Evolutionary conservation across 2,797 vertebrate species (phyloP).

Genomic region (Pyrrhura leucotis): DNA sequence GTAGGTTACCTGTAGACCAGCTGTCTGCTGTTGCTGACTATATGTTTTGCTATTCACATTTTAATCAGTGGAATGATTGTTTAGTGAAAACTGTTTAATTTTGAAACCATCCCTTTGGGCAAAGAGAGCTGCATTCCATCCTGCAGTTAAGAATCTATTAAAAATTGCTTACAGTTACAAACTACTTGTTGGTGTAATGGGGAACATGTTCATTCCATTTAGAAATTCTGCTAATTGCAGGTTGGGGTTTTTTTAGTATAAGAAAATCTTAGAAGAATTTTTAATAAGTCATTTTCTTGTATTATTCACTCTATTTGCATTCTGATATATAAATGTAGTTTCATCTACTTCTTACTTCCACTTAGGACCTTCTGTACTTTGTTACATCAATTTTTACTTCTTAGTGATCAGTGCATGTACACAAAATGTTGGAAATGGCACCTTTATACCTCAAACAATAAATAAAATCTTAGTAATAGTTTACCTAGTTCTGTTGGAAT

Average conservation of each 20-base stretch:
- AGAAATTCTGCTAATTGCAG: not conserved
- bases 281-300: not conserved
- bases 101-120: not conserved
- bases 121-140: not conserved
- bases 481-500: not conserved
- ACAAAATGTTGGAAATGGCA: not conserved
- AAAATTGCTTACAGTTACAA: not conserved
- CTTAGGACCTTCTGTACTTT: not conserved
- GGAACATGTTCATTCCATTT: not conserved
- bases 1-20: not conserved
- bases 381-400: not conserved
- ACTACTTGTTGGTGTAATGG: not conserved
- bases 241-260: not conserved
- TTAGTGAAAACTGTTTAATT: not conserved
- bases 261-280: not conserved
- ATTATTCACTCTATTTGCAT: not conserved
- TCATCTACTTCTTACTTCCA: not conserved
- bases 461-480: not conserved
- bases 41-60: not conserved
- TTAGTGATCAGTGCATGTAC: not conserved
- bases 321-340: not conserved
- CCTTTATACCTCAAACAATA: not conserved
- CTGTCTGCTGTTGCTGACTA: not conserved
- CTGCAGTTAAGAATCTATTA: not conserved
- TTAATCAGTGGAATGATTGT: not conserved